Conservation (phyloP, 2,797 vertebrate genomes). For the Lacerta viridis region DNA sequence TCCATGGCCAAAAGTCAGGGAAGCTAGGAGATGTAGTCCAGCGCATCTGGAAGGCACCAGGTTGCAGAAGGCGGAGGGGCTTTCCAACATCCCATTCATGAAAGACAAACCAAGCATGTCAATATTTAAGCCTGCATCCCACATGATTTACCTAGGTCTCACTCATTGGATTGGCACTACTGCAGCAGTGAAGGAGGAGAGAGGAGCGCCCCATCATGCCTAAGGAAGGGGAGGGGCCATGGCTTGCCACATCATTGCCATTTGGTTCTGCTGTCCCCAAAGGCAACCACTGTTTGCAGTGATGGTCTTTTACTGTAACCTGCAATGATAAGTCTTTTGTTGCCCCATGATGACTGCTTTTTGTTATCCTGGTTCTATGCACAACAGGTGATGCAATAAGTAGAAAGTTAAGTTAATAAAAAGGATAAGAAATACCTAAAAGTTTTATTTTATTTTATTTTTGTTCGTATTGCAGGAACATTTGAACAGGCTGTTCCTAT, state of each 20-base stretch:
- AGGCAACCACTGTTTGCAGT: neutral
- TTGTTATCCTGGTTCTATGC: neutral
- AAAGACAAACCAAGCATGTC: no score
- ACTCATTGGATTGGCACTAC: neutral
- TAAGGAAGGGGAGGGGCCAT: neutral
- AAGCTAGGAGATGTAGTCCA: no score
- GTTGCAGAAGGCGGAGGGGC: no score
- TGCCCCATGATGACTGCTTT: neutral
- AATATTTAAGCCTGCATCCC: no score
- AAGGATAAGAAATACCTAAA: neutral
- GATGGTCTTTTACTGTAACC: neutral
- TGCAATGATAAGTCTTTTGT: neutral
- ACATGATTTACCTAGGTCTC: neutral
- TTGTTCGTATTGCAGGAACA: conserved; percentile 45
- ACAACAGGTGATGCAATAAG: neutral
- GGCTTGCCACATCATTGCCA: neutral
- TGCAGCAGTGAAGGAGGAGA: neutral
- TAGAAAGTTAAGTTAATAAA: neutral
- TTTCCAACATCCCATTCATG: no score
- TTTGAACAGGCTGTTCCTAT: conserved; percentile 58
- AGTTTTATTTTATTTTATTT: neutral
- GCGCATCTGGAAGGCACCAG: no score
- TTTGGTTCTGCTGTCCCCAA: neutral
- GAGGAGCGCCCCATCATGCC: neutral
- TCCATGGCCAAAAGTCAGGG: no score